Base-by-base conservation (phyloP, 2,797 vertebrate genomes). In the Acanthurus leucopareius region DNA sequence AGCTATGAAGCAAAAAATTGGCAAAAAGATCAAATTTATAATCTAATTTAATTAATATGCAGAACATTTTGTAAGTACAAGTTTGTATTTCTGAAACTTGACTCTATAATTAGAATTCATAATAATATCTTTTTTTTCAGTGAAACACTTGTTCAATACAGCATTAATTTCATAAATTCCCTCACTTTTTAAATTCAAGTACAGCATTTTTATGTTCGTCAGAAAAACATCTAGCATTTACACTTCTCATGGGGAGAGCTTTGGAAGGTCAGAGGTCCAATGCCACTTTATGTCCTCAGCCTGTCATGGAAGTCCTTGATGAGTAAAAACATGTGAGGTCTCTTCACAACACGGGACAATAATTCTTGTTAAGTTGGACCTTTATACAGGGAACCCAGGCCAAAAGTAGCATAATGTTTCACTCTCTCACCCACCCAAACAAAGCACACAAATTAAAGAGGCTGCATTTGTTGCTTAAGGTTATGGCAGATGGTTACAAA, bases 301-400 rank as follows among this genome's bases (percentile, higher is more conserved):
- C 3, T 62, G 10, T 68, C 53, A 19, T 32, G 25, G 2, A 7
- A 45, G 64, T 51, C 48, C 13, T 59, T 40, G n/a, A 32, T n/a
- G 54, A 7, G 28, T 64, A 35, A 69, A 47, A 69, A 59, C 42
- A 51, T 3, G 10, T 2, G 17, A 61, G 13, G n/a, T 52, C 17
- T 63, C 42, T 65, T 53, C 51, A 19, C 51, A 60, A 48, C 7
- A 51, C 8, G 7, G 25, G 11, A 4, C 44, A 13, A 32, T 45
- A n/a, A 0, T n/a, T 57, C 51, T 52, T 61, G n/a, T 58, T 61
- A 73, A 72, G 17, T 8, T 48, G 53, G 20, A 40, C 22, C 49
- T 47, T 17, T 25, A 17, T 7, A 28, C 10, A 5, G 10, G 19
- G 32, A 3, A 10, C n/a, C 7, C 3, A 4, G 32, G 11, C 54